Conservation (phyloP, 2,797 vertebrate genomes). For the Muraenolepis orangiensis region DNA sequence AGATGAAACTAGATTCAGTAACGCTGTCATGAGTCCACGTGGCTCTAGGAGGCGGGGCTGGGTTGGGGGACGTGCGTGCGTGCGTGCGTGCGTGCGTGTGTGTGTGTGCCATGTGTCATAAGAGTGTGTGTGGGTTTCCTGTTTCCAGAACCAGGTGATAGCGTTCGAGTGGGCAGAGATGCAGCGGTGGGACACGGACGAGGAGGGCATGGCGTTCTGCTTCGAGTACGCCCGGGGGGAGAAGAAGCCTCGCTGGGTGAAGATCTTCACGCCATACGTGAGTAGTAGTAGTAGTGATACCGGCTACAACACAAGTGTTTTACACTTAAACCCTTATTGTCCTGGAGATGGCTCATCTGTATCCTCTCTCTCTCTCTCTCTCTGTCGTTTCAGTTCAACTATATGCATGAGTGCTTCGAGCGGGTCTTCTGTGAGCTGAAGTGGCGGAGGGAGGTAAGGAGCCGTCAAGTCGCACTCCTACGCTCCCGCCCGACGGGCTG, state of each 20-base stretch:
- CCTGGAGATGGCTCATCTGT: background rate
- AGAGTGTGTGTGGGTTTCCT: background rate
- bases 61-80: background rate
- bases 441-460: conserved; percentile 93
- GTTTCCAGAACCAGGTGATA: conserved; percentile 92
- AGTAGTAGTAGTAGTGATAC: conserved; percentile 68
- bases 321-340: no score
- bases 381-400: conserved; percentile 86
- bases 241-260: conserved; percentile 97
- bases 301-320: no score
- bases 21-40: no score
- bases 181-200: conserved; percentile 97
- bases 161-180: conserved; percentile 94
- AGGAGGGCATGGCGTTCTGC: conserved; percentile 97
- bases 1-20: no score
- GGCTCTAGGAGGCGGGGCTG: no score
- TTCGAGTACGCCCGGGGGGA: conserved; percentile 94
- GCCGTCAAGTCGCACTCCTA: background rate
- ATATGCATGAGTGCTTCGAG: conserved; percentile 99
- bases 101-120: background rate
- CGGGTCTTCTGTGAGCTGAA: conserved; percentile 97
- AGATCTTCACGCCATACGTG: conserved; percentile 97
- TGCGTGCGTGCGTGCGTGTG: no score
- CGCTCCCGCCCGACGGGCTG: background rate
- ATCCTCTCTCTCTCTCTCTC: background rate